Percentiles rank a stretch among this genome's conserved stretches.
phyloP scores from a whole-genome alignment of 2,113 vertebrate genomes.

The Dicerorhinus sumatrensis region DNA sequence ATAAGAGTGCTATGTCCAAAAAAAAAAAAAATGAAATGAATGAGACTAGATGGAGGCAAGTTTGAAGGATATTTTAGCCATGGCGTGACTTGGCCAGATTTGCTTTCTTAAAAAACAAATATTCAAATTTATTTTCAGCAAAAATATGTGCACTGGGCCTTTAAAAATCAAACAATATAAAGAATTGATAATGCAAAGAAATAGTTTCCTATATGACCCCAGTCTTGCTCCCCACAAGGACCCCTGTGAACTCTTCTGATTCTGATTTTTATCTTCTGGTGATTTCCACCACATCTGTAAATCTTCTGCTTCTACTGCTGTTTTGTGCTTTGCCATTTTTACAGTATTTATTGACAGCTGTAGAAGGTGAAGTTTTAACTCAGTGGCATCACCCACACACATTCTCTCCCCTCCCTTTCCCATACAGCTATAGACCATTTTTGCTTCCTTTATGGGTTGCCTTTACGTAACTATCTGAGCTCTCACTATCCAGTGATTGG shows the following conservation, averaged over 20 bases:
- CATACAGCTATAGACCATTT: background rate
- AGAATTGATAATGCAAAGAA: slow-evolving; percentile 20
- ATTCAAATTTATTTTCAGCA: slow-evolving; percentile 23
- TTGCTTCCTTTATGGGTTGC: background rate
- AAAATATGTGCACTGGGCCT: background rate
- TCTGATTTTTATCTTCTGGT: background rate
- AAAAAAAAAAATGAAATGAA: background rate
- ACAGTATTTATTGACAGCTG: background rate
- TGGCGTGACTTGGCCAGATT: background rate
- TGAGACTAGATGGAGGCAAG: background rate
- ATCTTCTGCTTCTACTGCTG: background rate
- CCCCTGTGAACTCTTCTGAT: background rate
- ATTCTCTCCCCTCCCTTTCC: background rate
- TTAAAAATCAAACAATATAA: slow-evolving; percentile 14
- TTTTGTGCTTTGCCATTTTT: background rate
- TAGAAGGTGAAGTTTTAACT: background rate
- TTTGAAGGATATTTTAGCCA: background rate
- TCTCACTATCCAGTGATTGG: background rate
- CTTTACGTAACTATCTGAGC: background rate
- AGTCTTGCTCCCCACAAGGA: background rate
- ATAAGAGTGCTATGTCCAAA: background rate
- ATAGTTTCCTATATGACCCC: background rate
- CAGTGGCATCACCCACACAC: background rate
- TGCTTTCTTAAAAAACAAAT: background rate
- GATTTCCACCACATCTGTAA: background rate